Evolutionary conservation across 2,888 invertebrate genomes (phyloP), one percentile per base, ranked within the genome.

Genomic region (Ctena decussata): DNA sequence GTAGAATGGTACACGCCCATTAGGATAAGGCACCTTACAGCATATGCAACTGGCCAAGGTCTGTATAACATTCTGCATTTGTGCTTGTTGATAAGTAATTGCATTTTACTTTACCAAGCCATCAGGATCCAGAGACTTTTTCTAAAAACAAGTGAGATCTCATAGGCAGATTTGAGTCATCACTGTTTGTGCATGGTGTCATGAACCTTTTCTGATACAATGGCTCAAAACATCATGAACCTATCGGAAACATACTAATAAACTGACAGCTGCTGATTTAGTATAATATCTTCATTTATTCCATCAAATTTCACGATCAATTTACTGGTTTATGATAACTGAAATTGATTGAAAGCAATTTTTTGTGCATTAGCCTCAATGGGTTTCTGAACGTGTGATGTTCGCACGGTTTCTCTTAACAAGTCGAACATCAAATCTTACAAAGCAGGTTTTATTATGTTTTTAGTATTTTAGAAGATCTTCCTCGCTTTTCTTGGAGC

Each of bases 321-420:
- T 57, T 57, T 57, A 57, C 57, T 49, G 57, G 57, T 57, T 57
- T 57, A 57, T 57, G 57, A 57, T 57, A 57, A 57, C 57, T 21
- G 3, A 57, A 57, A 5, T 79, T 73, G 41, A 72, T 79, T 60
- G 32, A 30, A 30, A 72, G 79, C 60, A 78, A 79, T 79, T 79
- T 46, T 78, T n/a, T 57, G 32, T 79, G 72, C 79, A 79, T 72
- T 71, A 49, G 46, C 39, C 71, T 30, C 78, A 18, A 21, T 44
- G 69, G 77, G 21, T 46, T 75, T 35, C 11, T 57, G n/a, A 44
- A 75, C 39, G 57, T 75, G 53, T 75, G 53, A 75, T 75, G 32
- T 75, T 75, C 60, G 27, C 53, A 57, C 12, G 24, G 21, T 32
- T 35, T 75, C n/a, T 32, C 30, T 57, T 53, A n/a, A 75, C 35